These are phyloP conservation scores for Lutraria rhynchaena DNA, from an alignment of 1,140 invertebrate genomes.

Conservation along the genomic window DNA sequence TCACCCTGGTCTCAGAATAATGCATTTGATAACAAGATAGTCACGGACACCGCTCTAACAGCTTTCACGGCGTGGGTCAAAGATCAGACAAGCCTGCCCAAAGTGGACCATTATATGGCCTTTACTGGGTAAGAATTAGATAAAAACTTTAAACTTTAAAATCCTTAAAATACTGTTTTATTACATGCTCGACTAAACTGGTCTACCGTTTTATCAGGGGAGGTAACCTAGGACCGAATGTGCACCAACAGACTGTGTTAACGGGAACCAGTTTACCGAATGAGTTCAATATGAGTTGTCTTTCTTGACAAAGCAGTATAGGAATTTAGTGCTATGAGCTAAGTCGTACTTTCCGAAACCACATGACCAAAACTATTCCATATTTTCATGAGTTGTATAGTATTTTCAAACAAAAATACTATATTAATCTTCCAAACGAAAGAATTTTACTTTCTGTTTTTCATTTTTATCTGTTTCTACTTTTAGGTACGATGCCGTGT, in stretches of 20 bases:
- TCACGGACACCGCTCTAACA: constrained; percentile 30
- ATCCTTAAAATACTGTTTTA: background rate
- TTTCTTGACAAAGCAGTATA: background rate
- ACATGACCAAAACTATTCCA: background rate
- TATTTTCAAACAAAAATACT: background rate
- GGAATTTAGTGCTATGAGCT: background rate
- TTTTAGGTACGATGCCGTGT: constrained; percentile 8
- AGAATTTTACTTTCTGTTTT: background rate
- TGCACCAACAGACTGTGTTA: background rate
- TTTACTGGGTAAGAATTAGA: constrained; percentile 62
- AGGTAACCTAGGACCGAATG: background rate
- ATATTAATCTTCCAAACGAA: background rate
- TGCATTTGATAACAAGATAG: constrained; percentile 17
- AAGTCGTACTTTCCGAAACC: background rate
- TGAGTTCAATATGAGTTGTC: background rate
- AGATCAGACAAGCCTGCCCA: constrained; percentile 37
- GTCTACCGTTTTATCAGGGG: background rate
- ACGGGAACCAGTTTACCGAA: background rate
- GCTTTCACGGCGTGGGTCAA: constrained; percentile 60
- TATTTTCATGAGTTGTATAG: background rate
- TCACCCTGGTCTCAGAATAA: constrained; percentile 23
- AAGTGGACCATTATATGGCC: constrained; percentile 65
- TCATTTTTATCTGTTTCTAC: background rate
- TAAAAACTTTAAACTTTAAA: background rate
- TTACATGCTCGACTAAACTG: constrained; percentile 14